Conservation (phyloP, 2,113 vertebrate genomes). For the Larimichthys polyactis region DNA sequence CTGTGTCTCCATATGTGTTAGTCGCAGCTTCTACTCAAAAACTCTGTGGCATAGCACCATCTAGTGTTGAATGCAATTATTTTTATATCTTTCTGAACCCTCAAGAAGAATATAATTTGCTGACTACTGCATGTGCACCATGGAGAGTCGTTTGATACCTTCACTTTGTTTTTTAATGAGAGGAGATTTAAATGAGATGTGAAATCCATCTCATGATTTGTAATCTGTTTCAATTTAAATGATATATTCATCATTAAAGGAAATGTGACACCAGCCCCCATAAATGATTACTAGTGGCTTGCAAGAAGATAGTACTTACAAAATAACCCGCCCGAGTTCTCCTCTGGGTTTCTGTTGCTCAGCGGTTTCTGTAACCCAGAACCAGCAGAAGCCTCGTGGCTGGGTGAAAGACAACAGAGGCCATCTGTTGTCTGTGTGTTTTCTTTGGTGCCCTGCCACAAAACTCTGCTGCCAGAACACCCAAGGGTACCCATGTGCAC, state of each 20-base stretch:
- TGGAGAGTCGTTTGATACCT: no score
- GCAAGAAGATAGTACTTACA: no score
- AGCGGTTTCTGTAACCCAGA: conserved; percentile 49
- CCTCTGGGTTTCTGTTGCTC: conserved; percentile 37
- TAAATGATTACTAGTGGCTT: neutral
- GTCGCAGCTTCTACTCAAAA: neutral
- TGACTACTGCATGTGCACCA: neutral
- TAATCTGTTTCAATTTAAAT: neutral
- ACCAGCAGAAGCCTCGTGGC: conserved; percentile 51
- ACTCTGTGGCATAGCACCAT: conserved; percentile 60
- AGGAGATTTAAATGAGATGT: neutral
- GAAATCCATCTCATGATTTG: neutral
- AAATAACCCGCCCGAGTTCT: conserved; percentile 27
- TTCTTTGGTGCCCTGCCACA: conserved; percentile 76
- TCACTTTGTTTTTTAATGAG: neutral
- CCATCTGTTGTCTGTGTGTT: conserved; percentile 77
- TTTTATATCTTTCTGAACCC: neutral
- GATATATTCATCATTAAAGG: neutral
- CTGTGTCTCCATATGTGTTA: neutral
- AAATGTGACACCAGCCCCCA: neutral
- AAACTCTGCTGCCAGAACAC: conserved; percentile 66
- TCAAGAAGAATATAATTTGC: neutral
- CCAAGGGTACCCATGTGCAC: conserved; percentile 62
- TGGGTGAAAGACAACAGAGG: conserved; percentile 69
- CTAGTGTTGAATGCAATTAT: conserved; percentile 62